Conservation (phyloP, 2,888 invertebrate genomes). For the Minunthozetes semirufus region DNA sequence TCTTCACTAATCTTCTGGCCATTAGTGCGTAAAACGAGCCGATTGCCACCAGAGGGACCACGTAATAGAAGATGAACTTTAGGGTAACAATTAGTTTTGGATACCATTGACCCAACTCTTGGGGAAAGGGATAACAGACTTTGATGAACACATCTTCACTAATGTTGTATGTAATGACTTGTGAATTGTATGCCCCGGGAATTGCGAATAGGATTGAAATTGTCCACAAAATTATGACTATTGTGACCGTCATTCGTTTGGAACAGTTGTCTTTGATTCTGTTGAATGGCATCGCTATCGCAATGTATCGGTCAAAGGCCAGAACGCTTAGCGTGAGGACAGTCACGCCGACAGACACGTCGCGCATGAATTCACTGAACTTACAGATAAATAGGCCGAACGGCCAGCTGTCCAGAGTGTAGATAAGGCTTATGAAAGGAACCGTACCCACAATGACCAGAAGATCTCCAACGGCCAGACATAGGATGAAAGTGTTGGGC, state of each 20-base stretch:
- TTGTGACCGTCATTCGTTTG: background rate
- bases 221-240: conserved; percentile 41
- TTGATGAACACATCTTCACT: conserved; percentile 56
- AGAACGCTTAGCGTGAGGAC: conserved; percentile 85
- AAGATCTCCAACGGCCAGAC: conserved; percentile 73
- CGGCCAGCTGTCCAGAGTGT: conserved; percentile 79
- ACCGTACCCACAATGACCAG: conserved; percentile 56
- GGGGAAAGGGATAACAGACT: conserved; percentile 69
- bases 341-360: conserved; percentile 82
- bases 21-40: conserved; percentile 79
- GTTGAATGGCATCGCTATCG: conserved; percentile 47
- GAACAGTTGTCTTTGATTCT: background rate
- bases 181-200: conserved; percentile 44
- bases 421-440: conserved; percentile 68
- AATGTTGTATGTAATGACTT: conserved; percentile 49
- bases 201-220: conserved; percentile 41
- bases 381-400: conserved; percentile 71
- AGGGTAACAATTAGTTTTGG: conserved; percentile 59
- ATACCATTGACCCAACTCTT: conserved; percentile 59
- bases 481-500: conserved; percentile 73
- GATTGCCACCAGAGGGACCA: conserved; percentile 73
- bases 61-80: conserved; percentile 74
- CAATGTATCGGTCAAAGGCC: conserved; percentile 84
- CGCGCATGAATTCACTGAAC: conserved; percentile 71
- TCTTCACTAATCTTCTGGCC: conserved; percentile 73